Base-by-base conservation (phyloP, 2,888 invertebrate species). In the Ramazzottius varieornatus region DNA sequence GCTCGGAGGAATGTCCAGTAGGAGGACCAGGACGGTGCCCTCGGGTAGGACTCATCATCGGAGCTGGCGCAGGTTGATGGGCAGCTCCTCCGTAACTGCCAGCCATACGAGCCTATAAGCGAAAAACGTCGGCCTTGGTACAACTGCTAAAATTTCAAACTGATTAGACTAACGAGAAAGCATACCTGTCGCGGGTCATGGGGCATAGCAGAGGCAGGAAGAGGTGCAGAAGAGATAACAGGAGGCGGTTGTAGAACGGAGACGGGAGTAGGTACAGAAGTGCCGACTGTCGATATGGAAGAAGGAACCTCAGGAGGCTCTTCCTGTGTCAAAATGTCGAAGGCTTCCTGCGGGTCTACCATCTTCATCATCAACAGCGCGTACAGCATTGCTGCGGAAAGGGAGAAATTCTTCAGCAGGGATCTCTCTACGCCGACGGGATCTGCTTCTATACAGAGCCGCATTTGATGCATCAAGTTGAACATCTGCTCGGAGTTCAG, bases 391-490 rank as follows among this genome's bases (percentile, higher is more conserved):
- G 16, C 54, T 4, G 54, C 54, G 20, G 54, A 54, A 8, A 54
- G 29, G 54, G 54, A 16, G 24, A 54, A 54, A 54, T 54, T 54
- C 54, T 24, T 13, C 54, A 54, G 54, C 13, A 54, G 29, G 29
- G 54, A 8, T 16, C 24, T 54, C 54, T 24, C 16, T 54, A 24
- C 54, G 8, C 24, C 54, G n/a, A 29, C 54, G 16, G 13, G 54
- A 24, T 54, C 54, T 4, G 54, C 54, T 54, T 54, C 54, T 4
- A 54, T 54, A 29, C 54, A 54, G 4, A 54, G 54, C 29, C 24
- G 8, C 54, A 54, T 54, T 24, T 54, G 54, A 29, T 54, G 54
- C 54, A 54, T 54, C 54, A 54, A 54, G 29, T 54, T 54, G 29
- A 54, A 54, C 54, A 54, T 54, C 4, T 54, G 20, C 4, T 13